Conservation (phyloP, 2,797 vertebrate species). For the Gymnocypris eckloni region DNA sequence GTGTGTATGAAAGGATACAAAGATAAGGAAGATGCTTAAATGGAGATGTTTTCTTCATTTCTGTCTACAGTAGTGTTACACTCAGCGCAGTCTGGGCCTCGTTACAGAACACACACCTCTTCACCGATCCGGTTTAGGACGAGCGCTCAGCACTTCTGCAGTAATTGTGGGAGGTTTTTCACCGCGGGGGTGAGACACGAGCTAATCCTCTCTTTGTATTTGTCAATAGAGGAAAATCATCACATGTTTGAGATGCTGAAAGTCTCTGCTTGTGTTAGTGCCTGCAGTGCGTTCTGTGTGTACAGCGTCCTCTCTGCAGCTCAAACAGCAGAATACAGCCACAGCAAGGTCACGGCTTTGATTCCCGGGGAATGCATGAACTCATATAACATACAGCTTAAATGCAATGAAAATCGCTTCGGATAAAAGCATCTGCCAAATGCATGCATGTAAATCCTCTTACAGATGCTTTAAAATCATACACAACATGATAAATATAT, state of each 20-base stretch:
- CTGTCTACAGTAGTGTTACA: slow-evolving; percentile 6
- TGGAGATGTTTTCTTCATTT: background rate
- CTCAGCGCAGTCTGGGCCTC: slow-evolving; percentile 27
- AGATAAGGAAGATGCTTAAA: background rate
- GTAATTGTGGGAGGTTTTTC: slow-evolving; percentile 73
- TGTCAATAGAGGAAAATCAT: slow-evolving; percentile 62
- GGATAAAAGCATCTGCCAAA: background rate
- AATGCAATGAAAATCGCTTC: background rate
- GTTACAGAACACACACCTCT: slow-evolving; percentile 22
- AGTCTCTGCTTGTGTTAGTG: background rate
- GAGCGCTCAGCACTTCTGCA: slow-evolving; percentile 45
- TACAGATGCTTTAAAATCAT: background rate
- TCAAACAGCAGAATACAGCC: background rate
- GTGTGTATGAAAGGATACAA: too few relatives aligned
- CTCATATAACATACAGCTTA: background rate
- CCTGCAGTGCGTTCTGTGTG: background rate
- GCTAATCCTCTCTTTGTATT: slow-evolving; percentile 75
- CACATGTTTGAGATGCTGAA: slow-evolving; percentile 9
- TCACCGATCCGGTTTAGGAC: slow-evolving; percentile 41
- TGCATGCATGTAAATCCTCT: slow-evolving; percentile 6
- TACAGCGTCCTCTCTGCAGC: background rate
- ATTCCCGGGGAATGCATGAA: background rate
- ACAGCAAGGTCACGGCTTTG: background rate
- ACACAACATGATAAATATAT: background rate
- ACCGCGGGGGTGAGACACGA: slow-evolving; percentile 69